Evolutionary conservation across 2,888 invertebrate species (phyloP), one percentile per base, ranked within the genome.

Genomic region (Pedicia rivosa): DNA sequence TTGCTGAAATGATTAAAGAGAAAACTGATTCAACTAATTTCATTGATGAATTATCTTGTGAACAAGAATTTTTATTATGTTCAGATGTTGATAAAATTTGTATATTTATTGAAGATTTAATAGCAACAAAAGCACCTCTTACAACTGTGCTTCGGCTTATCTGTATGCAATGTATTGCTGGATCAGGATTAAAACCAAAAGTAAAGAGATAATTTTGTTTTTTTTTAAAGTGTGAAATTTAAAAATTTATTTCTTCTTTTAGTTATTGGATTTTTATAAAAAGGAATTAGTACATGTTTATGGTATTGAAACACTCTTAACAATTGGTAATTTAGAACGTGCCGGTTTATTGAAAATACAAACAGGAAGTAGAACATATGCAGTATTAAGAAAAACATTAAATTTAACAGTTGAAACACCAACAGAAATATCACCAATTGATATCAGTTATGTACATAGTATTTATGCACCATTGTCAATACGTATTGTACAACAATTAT

Each of bases 401-500:
- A 74, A 79, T 46, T 65, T 95, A 19, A 90, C 90, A 1, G 81
- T 86, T 46, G 90, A 92, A 47, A 90, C 92, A 47, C 78, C 80
- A 2, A 74, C 78, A 39, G 92, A 92, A 63, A 66, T 78, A 41
- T 72, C 77, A 37, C 82, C 82, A 0, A 79, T 74, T 42, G 92
- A 95, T 52, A 86, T 91, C 37, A 81, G 87, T 44, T 94, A 90
- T 52, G 80, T 92, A 24, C 86, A 87, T 53, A 86, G 84, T 52
- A 87, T 83, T 52, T 97, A 94, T 59, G 92, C 94, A 0, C 95
- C 97, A 0, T 60, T 98, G 26, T 86, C 86, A 36, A 80, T 90
- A 3, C 71, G 95, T 20, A 71, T 95, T 36, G 75, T 79, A 12
- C 87, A 88, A 52, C 79, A 83, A 50, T 68, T 82, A 24, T 67